phyloP scores from a whole-genome alignment of 2,888 invertebrate species.

The Dolichopus griseipennis region DNA sequence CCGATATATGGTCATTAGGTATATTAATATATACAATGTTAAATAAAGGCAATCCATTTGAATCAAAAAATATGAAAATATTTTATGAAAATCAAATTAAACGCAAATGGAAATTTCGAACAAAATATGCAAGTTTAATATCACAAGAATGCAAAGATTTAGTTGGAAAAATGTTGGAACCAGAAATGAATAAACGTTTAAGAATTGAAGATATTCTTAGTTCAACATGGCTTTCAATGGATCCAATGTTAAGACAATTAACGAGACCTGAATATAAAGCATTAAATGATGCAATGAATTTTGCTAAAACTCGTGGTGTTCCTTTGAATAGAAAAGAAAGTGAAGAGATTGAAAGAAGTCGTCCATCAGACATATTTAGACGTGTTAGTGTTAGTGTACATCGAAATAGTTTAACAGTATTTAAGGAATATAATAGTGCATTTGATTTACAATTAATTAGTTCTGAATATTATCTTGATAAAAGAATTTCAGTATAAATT shows the following conservation, averaged over 20 bases:
- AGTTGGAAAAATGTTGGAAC: slow-evolving; percentile 58
- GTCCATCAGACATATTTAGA: too few species aligned
- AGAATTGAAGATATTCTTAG: slow-evolving; percentile 48
- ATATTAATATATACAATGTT: slow-evolving; percentile 73
- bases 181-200: slow-evolving; percentile 54
- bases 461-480: too few species aligned
- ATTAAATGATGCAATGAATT: slow-evolving; percentile 13
- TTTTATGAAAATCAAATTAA: slow-evolving; percentile 46
- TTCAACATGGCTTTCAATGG: slow-evolving; percentile 59
- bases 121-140: slow-evolving; percentile 51
- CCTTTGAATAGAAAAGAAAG: background rate
- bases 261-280: slow-evolving; percentile 14
- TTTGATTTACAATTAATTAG: too few species aligned
- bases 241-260: slow-evolving; percentile 45
- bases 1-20: slow-evolving; percentile 75
- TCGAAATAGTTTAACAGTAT: too few species aligned
- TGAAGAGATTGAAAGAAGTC: too few species aligned
- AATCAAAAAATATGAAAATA: slow-evolving; percentile 53
- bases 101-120: slow-evolving; percentile 60
- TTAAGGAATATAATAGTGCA: too few species aligned
- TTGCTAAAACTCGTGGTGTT: slow-evolving; percentile 32
- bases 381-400: slow-evolving; percentile 34
- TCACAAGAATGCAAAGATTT: slow-evolving; percentile 56
- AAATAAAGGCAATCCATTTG: slow-evolving; percentile 75
- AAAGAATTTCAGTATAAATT: too few species aligned